A percentile compares a stretch with the other conserved stretches of the same genome.
Evolutionary conservation across 2,888 invertebrate species (phyloP).

Genomic region (Gerosis bhagava): DNA sequence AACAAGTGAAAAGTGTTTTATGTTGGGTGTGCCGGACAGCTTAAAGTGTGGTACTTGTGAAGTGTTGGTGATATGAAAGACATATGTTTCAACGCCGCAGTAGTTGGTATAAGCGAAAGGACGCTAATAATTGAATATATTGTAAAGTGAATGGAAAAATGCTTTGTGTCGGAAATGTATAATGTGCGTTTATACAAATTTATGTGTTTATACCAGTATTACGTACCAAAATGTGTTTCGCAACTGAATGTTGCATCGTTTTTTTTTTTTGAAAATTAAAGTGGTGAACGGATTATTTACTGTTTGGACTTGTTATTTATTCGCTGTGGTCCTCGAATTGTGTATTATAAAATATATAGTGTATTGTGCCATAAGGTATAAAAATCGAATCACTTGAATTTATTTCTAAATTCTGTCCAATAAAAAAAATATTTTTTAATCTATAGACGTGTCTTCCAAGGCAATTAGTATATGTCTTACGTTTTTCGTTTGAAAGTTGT

Average conservation of each 20-base stretch:
- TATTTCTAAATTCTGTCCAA: no score
- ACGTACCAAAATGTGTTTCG: conserved; percentile 13
- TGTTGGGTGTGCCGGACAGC: conserved; percentile 1
- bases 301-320: not conserved
- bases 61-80: conserved; percentile 4
- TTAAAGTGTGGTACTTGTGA: not conserved
- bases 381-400: no score
- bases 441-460: conserved; percentile 30
- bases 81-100: conserved; percentile 1
- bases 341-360: conserved; percentile 4
- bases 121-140: conserved; percentile 3
- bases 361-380: conserved; percentile 13
- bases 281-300: not conserved
- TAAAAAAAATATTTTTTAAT: no score
- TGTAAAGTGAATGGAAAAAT: not conserved
- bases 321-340: conserved; percentile 16
- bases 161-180: not conserved
- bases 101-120: conserved; percentile 4
- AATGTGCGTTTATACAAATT: conserved; percentile 9
- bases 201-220: conserved; percentile 27
- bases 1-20: not conserved
- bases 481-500: conserved; percentile 32
- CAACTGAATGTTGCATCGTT: conserved; percentile 1
- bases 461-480: conserved; percentile 26
- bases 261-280: not conserved